Evolutionary conservation across 2,113 vertebrate species (phyloP).

Genomic region (Pongo abelii): DNA sequence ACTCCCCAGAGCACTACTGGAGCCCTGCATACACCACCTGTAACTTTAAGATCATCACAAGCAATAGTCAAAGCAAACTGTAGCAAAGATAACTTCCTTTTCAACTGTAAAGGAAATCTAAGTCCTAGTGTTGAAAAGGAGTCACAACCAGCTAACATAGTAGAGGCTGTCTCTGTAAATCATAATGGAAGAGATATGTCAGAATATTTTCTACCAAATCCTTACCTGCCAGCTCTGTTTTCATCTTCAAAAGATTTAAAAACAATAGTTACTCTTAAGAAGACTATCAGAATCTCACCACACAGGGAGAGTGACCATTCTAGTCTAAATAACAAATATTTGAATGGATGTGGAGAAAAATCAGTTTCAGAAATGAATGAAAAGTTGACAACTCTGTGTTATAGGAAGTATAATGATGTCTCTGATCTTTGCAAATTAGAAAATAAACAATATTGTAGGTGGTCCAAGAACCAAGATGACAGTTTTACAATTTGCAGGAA

Average conservation of each 20-base stretch:
- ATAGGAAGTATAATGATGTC: neutral
- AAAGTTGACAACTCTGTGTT: neutral
- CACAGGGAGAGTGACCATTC: constrained; percentile 44
- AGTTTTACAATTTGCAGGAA: constrained; percentile 40
- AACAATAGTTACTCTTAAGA: constrained; percentile 21
- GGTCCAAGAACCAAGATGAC: constrained; percentile 8
- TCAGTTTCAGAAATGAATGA: constrained; percentile 48
- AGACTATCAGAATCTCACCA: neutral
- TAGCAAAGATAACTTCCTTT: constrained; percentile 4
- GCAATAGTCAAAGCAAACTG: neutral
- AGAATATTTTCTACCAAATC: neutral
- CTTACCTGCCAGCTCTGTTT: neutral
- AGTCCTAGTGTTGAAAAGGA: neutral
- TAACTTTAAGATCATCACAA: neutral
- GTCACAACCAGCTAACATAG: constrained; percentile 15
- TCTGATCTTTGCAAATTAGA: constrained; percentile 41
- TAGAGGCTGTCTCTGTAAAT: constrained; percentile 20
- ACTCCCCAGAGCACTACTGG: constrained; percentile 13
- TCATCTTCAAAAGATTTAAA: neutral
- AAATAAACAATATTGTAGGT: constrained; percentile 67
- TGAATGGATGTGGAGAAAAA: constrained; percentile 27
- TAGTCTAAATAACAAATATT: neutral
- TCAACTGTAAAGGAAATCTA: constrained; percentile 32
- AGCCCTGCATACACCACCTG: fast-evolving
- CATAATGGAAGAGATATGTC: constrained; percentile 20